Percentiles rank a stretch among this genome's conserved stretches.
Evolutionary conservation across 2,888 invertebrate species (phyloP).

Genomic region (Mesochorus sp.): DNA sequence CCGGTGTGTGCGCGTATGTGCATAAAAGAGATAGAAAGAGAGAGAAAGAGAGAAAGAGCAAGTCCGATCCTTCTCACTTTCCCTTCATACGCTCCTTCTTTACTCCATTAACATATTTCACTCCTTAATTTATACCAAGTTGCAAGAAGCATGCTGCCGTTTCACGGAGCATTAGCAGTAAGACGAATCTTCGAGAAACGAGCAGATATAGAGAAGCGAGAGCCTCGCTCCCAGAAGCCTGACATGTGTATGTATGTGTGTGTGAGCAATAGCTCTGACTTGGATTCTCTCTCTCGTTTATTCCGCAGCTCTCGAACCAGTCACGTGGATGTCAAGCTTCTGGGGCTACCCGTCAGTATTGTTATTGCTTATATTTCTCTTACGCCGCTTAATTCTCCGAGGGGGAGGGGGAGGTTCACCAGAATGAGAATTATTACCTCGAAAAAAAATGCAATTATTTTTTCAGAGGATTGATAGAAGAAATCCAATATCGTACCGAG

Average conservation of each 20-base stretch:
- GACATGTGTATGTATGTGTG: conserved; percentile 16
- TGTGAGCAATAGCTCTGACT: no score
- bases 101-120: conserved; percentile 78
- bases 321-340: not conserved
- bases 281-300: not conserved
- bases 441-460: no score
- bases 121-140: conserved; percentile 73
- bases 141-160: conserved; percentile 67
- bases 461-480: no score
- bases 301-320: not conserved
- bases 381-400: not conserved
- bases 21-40: not conserved
- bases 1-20: conserved; percentile 59
- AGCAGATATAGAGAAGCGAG: conserved; percentile 12
- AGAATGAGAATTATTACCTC: no score
- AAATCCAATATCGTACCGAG: no score
- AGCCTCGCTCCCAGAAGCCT: not conserved
- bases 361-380: conserved; percentile 12
- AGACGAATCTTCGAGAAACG: conserved; percentile 66
- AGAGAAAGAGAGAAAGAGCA: not conserved
- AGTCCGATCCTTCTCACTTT: conserved; percentile 51
- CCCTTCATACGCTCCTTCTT: conserved; percentile 29
- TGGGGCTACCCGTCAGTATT: conserved; percentile 14
- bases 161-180: conserved; percentile 75
- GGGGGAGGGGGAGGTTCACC: no score